These are phyloP conservation scores for Oreochromis spilurus DNA, from an alignment of 2,113 vertebrate genomes.

Conservation along the genomic window DNA sequence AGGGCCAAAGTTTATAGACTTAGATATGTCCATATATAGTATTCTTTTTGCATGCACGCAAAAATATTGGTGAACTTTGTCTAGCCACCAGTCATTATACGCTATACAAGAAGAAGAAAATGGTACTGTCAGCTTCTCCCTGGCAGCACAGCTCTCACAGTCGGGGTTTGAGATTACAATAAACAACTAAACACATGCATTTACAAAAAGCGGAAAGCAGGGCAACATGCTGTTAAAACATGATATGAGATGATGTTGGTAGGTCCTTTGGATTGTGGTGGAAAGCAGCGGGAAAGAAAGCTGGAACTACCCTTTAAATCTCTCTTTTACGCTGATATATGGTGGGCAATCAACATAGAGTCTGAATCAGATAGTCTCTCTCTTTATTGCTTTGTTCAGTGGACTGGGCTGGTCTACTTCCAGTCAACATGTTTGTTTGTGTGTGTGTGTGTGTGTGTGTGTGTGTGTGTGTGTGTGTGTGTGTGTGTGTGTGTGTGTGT, in stretches of 20 bases:
- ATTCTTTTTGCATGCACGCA: neutral
- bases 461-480: neutral
- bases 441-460: neutral
- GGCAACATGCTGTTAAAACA: neutral
- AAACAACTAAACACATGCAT: neutral
- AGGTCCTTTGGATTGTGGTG: neutral
- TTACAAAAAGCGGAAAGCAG: neutral
- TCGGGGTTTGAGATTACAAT: neutral
- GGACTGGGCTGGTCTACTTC: neutral
- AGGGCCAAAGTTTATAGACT: neutral
- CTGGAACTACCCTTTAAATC: neutral
- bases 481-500: slow-evolving; percentile 15
- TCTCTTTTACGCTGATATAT: neutral
- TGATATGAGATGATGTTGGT: neutral
- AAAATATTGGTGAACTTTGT: neutral
- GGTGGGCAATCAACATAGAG: neutral
- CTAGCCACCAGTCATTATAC: neutral
- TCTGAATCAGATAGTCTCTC: neutral
- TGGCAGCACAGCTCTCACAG: neutral
- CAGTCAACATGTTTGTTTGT: slow-evolving; percentile 4
- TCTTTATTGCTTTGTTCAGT: neutral
- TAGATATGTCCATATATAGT: neutral
- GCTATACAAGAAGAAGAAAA: neutral
- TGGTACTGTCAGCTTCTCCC: neutral
- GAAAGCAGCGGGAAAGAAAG: neutral